These are phyloP conservation scores for Drosophila antonietae DNA, from an alignment of 2,888 invertebrate genomes.

Conservation along the genomic window DNA sequence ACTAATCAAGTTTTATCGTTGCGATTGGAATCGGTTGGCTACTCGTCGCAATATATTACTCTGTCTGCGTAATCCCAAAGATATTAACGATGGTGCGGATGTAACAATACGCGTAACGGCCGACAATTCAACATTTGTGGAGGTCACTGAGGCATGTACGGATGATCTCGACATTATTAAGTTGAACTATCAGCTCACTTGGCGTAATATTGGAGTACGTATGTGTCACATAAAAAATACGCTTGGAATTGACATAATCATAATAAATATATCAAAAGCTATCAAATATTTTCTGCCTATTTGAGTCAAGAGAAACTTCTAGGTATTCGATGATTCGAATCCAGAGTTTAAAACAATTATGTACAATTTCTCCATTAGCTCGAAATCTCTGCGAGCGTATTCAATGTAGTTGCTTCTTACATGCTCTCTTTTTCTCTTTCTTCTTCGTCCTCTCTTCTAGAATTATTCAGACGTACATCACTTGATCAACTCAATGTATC, in stretches of 20 bases:
- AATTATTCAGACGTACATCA: conserved; percentile 77
- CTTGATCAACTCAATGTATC: conserved; percentile 74
- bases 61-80: conserved; percentile 60
- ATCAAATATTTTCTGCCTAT: neutral
- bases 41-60: conserved; percentile 73
- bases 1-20: conserved; percentile 68
- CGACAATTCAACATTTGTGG: conserved; percentile 79
- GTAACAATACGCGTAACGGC: conserved; percentile 74
- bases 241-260: neutral
- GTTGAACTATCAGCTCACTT: conserved; percentile 71
- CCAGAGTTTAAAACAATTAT: neutral
- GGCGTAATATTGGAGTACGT: conserved; percentile 80
- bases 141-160: conserved; percentile 74
- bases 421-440: neutral
- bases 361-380: neutral
- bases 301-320: neutral
- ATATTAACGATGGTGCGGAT: conserved; percentile 52
- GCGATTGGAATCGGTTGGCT: conserved; percentile 81
- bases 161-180: conserved; percentile 61
- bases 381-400: neutral
- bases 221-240: neutral
- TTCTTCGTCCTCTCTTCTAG: conserved; percentile 36
- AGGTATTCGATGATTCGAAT: too few relatives aligned
- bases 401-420: neutral
- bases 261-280: neutral